Conservation (phyloP, 23 tunicate genomes). For the Styela clava region DNA sequence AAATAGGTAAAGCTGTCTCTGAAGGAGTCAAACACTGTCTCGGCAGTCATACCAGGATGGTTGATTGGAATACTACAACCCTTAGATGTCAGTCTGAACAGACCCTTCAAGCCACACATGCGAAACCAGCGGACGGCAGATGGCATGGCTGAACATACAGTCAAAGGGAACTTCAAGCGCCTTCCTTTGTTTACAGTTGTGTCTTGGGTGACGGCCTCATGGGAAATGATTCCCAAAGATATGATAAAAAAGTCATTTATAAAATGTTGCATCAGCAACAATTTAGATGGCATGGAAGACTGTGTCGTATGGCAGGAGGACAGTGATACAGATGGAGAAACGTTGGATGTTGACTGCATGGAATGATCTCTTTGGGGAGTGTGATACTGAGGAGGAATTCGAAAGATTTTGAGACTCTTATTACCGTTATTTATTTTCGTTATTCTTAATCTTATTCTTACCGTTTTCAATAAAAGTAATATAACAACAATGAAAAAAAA, state of each 20-base stretch:
- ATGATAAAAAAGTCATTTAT: constrained; percentile 12
- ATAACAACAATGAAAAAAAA: too few species aligned
- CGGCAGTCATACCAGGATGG: constrained; percentile 35
- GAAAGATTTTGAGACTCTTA: constrained; percentile 25
- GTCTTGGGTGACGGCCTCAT: too few species aligned
- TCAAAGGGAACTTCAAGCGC: neutral
- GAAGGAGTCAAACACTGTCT: neutral
- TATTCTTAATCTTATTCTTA: too few species aligned
- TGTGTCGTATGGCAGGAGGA: too few species aligned
- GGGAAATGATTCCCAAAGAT: constrained; percentile 25
- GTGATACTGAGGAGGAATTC: too few species aligned
- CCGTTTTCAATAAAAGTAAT: too few species aligned
- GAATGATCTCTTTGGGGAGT: constrained; percentile 27
- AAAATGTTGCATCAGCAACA: constrained; percentile 24
- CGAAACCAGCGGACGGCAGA: too few species aligned
- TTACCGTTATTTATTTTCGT: too few species aligned
- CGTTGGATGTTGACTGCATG: constrained; percentile 17
- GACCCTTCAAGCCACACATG: too few species aligned
- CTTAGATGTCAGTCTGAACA: too few species aligned
- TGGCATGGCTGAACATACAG: too few species aligned
- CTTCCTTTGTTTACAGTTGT: neutral
- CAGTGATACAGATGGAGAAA: constrained; percentile 1
- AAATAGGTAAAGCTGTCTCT: constrained; percentile 17
- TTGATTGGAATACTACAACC: constrained; percentile 14
- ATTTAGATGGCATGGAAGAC: constrained; percentile 11